Conservation (phyloP, 2,113 vertebrate species). For the Notiomystis cincta region DNA sequence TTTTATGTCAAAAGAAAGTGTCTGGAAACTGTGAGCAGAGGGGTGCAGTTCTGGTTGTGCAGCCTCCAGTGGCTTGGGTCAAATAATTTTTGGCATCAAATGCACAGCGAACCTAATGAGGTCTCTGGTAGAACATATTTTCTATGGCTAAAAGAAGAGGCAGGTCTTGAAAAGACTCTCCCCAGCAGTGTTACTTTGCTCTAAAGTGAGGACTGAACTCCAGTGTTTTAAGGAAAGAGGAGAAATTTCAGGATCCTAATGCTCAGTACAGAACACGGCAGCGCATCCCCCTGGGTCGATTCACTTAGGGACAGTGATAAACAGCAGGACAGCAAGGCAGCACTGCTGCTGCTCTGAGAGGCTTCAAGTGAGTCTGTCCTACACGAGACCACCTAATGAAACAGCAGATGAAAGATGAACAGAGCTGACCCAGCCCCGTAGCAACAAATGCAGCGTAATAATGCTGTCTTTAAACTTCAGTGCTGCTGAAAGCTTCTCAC, state of each 20-base stretch:
- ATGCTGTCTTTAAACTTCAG: background rate
- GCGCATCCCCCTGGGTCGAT: background rate
- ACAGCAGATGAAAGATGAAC: slow-evolving; percentile 20
- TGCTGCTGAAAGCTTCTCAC: background rate
- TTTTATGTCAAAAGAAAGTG: background rate
- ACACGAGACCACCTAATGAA: slow-evolving; percentile 15
- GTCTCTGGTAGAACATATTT: background rate
- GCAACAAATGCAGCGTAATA: slow-evolving; percentile 3
- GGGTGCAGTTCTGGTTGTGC: background rate
- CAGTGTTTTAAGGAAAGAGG: background rate
- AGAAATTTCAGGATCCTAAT: background rate
- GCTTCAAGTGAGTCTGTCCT: background rate
- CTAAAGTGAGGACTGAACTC: background rate
- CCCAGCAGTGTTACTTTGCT: background rate
- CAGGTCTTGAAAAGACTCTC: background rate
- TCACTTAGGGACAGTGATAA: background rate
- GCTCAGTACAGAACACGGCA: background rate
- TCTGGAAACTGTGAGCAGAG: background rate
- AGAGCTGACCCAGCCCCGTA: background rate
- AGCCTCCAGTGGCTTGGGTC: background rate
- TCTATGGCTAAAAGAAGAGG: background rate
- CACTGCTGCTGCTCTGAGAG: background rate
- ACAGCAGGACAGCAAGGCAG: background rate
- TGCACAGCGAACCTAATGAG: background rate
- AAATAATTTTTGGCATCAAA: background rate